Evolutionary conservation across 2,888 invertebrate genomes (phyloP).

Genomic region (Mantis religiosa): DNA sequence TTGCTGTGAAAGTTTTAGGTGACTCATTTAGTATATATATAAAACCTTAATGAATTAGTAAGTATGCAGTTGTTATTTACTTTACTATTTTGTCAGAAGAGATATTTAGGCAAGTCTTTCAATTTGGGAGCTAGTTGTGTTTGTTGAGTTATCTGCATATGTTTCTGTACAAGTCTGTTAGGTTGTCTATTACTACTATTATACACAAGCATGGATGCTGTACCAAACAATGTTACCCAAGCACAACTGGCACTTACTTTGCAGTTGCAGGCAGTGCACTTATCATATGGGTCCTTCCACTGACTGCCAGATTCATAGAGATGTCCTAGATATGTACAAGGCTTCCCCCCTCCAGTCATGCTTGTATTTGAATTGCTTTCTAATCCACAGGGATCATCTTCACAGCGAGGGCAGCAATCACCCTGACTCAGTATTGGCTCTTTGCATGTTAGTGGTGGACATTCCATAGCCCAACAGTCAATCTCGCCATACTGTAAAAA

Average conservation of each 20-base stretch:
- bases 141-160: not conserved
- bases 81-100: too few species aligned
- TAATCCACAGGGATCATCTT: slow-evolving; percentile 52
- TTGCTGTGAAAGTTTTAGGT: too few species aligned
- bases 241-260: slow-evolving; percentile 53
- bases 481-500: slow-evolving; percentile 69
- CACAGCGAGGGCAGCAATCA: slow-evolving; percentile 68
- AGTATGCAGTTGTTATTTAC: too few species aligned
- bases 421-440: slow-evolving; percentile 59
- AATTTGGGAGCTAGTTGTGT: not conserved
- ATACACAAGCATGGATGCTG: not conserved
- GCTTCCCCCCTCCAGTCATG: slow-evolving; percentile 47
- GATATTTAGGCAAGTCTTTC: too few species aligned
- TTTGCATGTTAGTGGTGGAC: slow-evolving; percentile 65
- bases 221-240: not conserved
- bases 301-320: slow-evolving; percentile 56
- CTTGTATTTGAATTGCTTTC: slow-evolving; percentile 33
- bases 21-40: too few species aligned
- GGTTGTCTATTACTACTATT: not conserved
- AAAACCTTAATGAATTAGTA: too few species aligned
- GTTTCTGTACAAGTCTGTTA: not conserved
- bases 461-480: slow-evolving; percentile 85
- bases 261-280: slow-evolving; percentile 69
- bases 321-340: slow-evolving; percentile 59
- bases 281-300: slow-evolving; percentile 57